These are phyloP conservation scores for Leucoraja erinaceus DNA, from an alignment of 2,113 vertebrate species.

Conservation along the genomic window DNA sequence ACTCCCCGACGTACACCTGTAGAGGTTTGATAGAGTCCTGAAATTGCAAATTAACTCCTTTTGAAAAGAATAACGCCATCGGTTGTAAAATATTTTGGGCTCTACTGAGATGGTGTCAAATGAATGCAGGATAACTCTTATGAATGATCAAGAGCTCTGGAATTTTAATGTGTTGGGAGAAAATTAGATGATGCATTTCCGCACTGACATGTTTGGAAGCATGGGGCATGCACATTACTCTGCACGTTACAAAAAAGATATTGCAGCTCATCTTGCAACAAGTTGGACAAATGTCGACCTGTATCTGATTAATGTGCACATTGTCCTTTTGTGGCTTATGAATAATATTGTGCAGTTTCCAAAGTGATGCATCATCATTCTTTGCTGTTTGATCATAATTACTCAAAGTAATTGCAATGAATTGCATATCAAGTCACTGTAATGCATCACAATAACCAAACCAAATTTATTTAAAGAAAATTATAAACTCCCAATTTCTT, in stretches of 20 bases:
- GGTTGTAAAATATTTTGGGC: no score
- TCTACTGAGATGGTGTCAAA: no score
- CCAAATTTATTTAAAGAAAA: neutral
- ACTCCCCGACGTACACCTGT: no score
- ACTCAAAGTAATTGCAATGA: neutral
- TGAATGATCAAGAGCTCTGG: no score
- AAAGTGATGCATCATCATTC: neutral
- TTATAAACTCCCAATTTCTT: neutral
- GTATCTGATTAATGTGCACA: neutral
- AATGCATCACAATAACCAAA: neutral
- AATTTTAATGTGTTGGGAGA: neutral
- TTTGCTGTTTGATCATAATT: conserved; percentile 1
- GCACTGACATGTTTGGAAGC: neutral
- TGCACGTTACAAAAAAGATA: neutral
- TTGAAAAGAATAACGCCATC: no score
- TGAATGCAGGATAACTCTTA: no score
- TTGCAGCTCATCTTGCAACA: neutral
- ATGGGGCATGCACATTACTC: neutral
- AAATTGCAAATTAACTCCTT: no score
- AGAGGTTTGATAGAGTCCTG: no score
- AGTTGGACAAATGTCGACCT: neutral
- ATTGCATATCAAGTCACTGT: neutral
- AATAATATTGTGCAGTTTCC: neutral
- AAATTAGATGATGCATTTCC: neutral
- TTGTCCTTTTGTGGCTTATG: neutral